These are phyloP conservation scores for Parazoanthus swiftii DNA, from an alignment of 92 coral and sea anemone genomes.

Conservation along the genomic window DNA sequence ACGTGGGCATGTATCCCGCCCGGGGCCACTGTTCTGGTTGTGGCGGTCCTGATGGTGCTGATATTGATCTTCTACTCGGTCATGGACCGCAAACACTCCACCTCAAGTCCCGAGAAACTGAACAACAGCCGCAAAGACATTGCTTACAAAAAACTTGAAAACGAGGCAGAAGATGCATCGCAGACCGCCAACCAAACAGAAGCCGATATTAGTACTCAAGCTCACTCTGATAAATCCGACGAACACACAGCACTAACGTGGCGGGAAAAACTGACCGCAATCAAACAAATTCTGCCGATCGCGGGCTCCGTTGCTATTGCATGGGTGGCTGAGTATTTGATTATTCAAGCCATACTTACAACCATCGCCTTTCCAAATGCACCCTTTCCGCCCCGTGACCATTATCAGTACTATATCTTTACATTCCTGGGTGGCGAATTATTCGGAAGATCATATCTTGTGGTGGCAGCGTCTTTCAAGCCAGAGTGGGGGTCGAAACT, in stretches of 20 bases:
- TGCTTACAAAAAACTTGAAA: constrained; percentile 68
- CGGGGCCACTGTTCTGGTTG: constrained; percentile 65
- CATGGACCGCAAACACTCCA: constrained; percentile 84
- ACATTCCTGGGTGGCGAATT: constrained; percentile 79
- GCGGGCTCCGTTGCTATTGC: constrained; percentile 76
- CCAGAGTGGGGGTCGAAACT: constrained; percentile 60
- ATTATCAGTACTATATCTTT: constrained; percentile 84
- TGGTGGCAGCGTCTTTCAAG: constrained; percentile 60
- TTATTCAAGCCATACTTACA: constrained; percentile 81
- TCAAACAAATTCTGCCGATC: constrained; percentile 58
- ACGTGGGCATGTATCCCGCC: constrained; percentile 91
- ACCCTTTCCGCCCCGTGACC: constrained; percentile 89
- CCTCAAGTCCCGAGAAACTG: not conserved
- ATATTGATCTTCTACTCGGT: constrained; percentile 71
- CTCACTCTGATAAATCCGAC: not conserved
- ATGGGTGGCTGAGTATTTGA: constrained; percentile 82
- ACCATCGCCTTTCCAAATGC: constrained; percentile 86
- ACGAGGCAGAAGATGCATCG: constrained; percentile 38
- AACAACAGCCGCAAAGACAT: constrained; percentile 53
- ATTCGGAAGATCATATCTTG: constrained; percentile 79
- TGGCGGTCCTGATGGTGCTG: constrained; percentile 68
- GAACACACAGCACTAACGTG: constrained; percentile 57
- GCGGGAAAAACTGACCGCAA: constrained; percentile 63
- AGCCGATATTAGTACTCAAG: not conserved
- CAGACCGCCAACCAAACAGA: constrained; percentile 1